phyloP scores from a whole-genome alignment of 1,140 invertebrate species.

The Drosophila parvula region DNA sequence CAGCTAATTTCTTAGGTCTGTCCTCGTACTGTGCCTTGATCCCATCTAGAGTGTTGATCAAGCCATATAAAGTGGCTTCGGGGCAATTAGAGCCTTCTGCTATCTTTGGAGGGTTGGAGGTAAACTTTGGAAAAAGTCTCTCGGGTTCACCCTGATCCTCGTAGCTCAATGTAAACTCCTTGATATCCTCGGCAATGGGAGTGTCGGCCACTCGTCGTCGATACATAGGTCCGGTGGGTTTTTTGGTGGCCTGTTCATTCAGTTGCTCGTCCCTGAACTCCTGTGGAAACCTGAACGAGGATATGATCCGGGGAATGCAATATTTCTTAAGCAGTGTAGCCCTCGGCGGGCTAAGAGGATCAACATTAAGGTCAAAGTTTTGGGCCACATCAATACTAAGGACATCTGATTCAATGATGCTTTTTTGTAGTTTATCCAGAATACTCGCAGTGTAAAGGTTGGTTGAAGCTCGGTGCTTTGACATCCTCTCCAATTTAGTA shows the following conservation, averaged over 20 bases:
- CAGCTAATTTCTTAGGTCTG: neutral
- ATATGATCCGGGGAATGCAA: slow-evolving; percentile 60
- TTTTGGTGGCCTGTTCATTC: slow-evolving; percentile 3
- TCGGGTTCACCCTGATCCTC: slow-evolving; percentile 63
- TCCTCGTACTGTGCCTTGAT: slow-evolving; percentile 44
- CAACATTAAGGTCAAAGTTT: slow-evolving; percentile 31
- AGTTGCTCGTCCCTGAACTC: slow-evolving; percentile 49
- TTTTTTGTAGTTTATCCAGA: neutral
- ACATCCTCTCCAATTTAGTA: neutral
- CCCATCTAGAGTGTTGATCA: slow-evolving; percentile 27
- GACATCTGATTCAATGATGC: accelerated
- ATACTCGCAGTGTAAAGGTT: slow-evolving; percentile 33
- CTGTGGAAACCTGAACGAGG: slow-evolving; percentile 71
- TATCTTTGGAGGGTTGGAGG: neutral
- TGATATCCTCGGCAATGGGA: neutral
- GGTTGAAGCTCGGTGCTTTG: too few relatives aligned
- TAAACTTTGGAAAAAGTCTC: slow-evolving; percentile 56
- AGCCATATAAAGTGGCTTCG: neutral
- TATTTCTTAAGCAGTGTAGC: slow-evolving; percentile 23
- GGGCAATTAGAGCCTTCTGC: neutral
- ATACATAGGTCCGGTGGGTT: neutral
- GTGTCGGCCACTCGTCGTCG: neutral
- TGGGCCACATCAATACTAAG: too few relatives aligned
- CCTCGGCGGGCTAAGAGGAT: slow-evolving; percentile 3
- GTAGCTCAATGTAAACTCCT: slow-evolving; percentile 33